These are phyloP conservation scores for Cephus runcator DNA, from an alignment of 2,888 invertebrate species.

Conservation along the genomic window DNA sequence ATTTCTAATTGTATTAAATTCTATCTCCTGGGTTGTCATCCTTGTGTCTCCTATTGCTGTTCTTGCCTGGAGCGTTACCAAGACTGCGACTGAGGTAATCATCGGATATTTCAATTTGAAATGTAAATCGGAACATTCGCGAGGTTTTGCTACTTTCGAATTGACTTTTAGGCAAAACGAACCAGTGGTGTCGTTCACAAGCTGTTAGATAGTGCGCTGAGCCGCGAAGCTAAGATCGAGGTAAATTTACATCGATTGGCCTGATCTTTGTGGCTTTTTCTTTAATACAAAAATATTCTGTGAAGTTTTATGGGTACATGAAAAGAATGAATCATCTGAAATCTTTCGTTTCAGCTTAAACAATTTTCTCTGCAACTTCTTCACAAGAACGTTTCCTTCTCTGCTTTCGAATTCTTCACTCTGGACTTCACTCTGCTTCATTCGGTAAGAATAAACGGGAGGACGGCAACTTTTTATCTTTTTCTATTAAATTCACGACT, in stretches of 20 bases:
- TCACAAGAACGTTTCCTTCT: constrained; percentile 45
- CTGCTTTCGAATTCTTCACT: constrained; percentile 48
- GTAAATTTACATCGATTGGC: constrained; percentile 10
- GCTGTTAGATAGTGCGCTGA: constrained; percentile 18
- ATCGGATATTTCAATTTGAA: not conserved
- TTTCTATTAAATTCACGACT: constrained; percentile 8
- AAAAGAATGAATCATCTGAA: not conserved
- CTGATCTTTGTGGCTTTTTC: not conserved
- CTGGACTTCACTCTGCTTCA: constrained; percentile 51
- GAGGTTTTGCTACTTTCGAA: not conserved
- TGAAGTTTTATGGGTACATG: not conserved
- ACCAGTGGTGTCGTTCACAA: constrained; percentile 21
- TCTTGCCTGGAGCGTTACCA: constrained; percentile 13
- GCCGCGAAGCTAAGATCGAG: constrained; percentile 22
- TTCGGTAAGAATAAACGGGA: constrained; percentile 38
- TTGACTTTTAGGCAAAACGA: constrained; percentile 23
- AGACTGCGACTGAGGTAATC: constrained; percentile 16
- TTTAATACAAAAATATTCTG: not conserved
- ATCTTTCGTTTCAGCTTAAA: constrained; percentile 41
- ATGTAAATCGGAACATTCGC: accelerated
- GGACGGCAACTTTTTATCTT: not conserved
- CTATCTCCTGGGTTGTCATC: constrained; percentile 6
- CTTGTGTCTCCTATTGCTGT: constrained; percentile 19
- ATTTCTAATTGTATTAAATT: not conserved
- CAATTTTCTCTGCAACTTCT: constrained; percentile 51